Percentiles rank a stretch among this genome's conserved stretches.
Conservation (phyloP, 2,888 invertebrate species). For the Stenoptilia bipunctidactyla region DNA sequence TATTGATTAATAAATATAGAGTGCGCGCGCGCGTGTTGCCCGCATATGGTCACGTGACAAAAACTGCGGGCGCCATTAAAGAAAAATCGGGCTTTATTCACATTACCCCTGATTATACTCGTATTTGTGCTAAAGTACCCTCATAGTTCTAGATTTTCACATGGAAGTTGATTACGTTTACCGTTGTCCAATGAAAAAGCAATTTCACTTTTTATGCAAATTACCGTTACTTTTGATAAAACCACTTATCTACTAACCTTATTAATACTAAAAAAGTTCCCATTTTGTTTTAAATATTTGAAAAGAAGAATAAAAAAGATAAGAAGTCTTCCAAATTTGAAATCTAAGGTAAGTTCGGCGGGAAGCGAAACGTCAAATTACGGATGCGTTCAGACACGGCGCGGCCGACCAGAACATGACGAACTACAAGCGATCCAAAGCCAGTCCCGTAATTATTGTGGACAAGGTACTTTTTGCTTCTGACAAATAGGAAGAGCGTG, state of each 20-base stretch:
- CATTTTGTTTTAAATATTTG: not conserved
- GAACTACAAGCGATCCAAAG: constrained; percentile 64
- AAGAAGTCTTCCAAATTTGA: too few relatives aligned
- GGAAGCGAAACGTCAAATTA: constrained; percentile 67
- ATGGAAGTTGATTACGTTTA: constrained; percentile 22
- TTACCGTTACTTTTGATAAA: not conserved
- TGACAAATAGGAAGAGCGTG: constrained; percentile 67
- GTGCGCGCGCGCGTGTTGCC: constrained; percentile 27
- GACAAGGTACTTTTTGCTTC: constrained; percentile 68
- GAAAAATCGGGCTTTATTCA: not conserved
- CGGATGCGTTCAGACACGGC: constrained; percentile 56
- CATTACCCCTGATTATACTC: constrained; percentile 25
- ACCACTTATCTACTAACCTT: not conserved
- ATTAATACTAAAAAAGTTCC: not conserved
- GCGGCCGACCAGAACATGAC: constrained; percentile 69
- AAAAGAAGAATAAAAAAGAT: too few relatives aligned
- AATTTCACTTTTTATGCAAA: not conserved
- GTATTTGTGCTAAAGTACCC: constrained; percentile 33
- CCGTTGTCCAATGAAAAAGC: constrained; percentile 10
- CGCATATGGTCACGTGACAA: constrained; percentile 27
- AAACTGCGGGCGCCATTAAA: constrained; percentile 1
- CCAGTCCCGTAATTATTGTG: constrained; percentile 69
- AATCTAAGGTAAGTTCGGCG: constrained; percentile 26
- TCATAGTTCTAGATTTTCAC: constrained; percentile 54
- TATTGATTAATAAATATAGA: constrained; percentile 2